Base-by-base conservation (phyloP, 2,888 invertebrate genomes). In the Tetranychus piercei region DNA sequence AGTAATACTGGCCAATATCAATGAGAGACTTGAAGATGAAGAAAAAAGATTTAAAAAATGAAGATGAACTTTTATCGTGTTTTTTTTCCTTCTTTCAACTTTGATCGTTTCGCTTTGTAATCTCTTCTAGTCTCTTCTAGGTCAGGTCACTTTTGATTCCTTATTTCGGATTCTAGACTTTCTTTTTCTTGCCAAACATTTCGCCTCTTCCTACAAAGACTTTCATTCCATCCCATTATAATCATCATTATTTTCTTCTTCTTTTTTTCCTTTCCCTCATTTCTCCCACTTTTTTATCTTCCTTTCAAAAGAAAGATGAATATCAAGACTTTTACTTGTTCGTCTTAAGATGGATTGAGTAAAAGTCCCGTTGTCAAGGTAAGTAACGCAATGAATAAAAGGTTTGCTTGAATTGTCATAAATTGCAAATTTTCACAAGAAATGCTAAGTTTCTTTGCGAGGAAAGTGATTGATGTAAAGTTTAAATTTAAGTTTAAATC, bases 331-430 rank as follows among this genome's bases (percentile, higher is more conserved):
- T 15, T 15, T 15, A 55, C 55, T 55, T 45, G 45, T 45, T 15
- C 55, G 7, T 15, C 11, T 15, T 55, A 15, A 55, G 7, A 55
- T 55, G 11, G 55, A 55, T 55, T 55, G 55, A 55, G 55, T 15
- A 55, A 55, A 55, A 55, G 55, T 55, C 55, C 55, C 55, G 55
- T 55, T 55, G 55, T 55, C 55, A 55, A 55, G 55, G 55, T 55
- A 55, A 55, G 55, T 55, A 55, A n/a, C n/a, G n/a, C n/a, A n/a
- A 34, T 34, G 34, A 34, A 34, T 34, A 34, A 34, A 34, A 34
- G 34, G 34, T 34, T 34, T 34, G 34, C 34, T 34, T 34, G 34
- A 34, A 5, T 34, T 34, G 34, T 5, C 34, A 34, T 34, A 34
- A 34, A 34, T 34, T 34, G 34, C 34, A 34, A 34, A 34, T 34